These are phyloP conservation scores for Crenuchus spilurus DNA, from an alignment of 2,797 vertebrate species.

Conservation along the genomic window DNA sequence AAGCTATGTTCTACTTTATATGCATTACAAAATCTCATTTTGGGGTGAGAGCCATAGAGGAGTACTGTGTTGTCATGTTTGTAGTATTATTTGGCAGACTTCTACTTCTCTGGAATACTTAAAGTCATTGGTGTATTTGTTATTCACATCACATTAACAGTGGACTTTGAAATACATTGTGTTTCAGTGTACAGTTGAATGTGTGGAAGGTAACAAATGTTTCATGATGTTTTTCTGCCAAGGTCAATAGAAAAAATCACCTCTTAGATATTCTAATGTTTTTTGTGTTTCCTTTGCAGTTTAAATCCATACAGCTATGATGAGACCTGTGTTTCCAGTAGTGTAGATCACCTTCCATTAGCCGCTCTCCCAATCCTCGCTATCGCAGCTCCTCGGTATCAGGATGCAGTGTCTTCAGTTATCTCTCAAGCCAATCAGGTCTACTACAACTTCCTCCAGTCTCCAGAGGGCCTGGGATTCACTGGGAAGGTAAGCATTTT, in stretches of 20 bases:
- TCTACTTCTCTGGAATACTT: neutral
- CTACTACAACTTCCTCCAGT: slow-evolving; percentile 90
- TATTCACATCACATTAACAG: neutral
- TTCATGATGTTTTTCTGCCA: neutral
- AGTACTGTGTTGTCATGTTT: too few species aligned
- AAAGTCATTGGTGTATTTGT: neutral
- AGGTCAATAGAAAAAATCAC: neutral
- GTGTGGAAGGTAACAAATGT: neutral
- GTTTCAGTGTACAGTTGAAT: neutral
- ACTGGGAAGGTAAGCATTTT: slow-evolving; percentile 87
- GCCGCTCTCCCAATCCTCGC: slow-evolving; percentile 93
- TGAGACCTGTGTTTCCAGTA: slow-evolving; percentile 89
- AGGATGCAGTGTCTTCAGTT: slow-evolving; percentile 89
- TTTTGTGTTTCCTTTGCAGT: slow-evolving; percentile 64
- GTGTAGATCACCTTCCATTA: slow-evolving; percentile 94
- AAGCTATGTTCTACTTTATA: neutral
- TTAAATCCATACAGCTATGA: slow-evolving; percentile 96
- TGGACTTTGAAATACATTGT: neutral
- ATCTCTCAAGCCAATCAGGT: slow-evolving; percentile 92
- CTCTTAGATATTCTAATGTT: neutral
- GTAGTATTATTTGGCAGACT: neutral
- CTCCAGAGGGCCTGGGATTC: slow-evolving; percentile 88
- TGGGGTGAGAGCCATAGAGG: neutral
- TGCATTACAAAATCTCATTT: neutral
- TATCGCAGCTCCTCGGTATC: slow-evolving; percentile 93